Evolutionary conservation across 2,797 vertebrate genomes (phyloP).

Genomic region (Botia kubotai): DNA sequence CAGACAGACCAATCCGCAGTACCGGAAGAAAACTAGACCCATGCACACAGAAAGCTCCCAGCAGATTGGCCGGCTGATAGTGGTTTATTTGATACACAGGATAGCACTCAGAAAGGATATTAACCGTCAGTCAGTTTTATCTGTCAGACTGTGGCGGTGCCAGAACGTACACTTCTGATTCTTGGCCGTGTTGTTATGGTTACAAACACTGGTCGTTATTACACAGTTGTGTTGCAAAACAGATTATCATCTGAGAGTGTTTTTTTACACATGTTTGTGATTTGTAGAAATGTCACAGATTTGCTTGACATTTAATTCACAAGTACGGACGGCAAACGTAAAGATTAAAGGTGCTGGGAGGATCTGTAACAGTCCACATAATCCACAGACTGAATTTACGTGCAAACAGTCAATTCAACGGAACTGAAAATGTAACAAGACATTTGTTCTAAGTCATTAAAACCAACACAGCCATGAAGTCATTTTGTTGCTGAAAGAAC

Average conservation of each 20-base stretch:
- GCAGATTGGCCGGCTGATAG: constrained; percentile 27
- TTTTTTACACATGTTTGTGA: no score
- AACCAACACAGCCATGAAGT: no score
- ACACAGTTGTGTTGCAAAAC: not conserved
- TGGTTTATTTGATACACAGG: constrained; percentile 41
- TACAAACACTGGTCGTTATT: constrained; percentile 26
- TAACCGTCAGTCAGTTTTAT: constrained; percentile 38
- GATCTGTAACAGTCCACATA: no score
- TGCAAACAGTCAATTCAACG: no score
- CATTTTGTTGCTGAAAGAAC: no score
- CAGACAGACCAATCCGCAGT: not conserved
- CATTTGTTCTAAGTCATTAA: no score
- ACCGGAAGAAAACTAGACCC: not conserved
- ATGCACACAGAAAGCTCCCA: not conserved
- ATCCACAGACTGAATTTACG: no score
- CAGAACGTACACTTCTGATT: constrained; percentile 8
- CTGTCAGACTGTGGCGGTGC: not conserved
- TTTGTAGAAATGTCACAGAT: no score
- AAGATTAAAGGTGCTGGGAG: no score
- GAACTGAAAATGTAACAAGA: no score
- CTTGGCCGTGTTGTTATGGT: constrained; percentile 21
- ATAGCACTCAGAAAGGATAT: constrained; percentile 45
- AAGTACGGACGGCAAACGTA: no score
- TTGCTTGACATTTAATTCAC: no score
- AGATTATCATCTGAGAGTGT: not conserved